These are phyloP conservation scores for Phalloptychus januarius DNA, from an alignment of 2,797 vertebrate species.

Conservation along the genomic window DNA sequence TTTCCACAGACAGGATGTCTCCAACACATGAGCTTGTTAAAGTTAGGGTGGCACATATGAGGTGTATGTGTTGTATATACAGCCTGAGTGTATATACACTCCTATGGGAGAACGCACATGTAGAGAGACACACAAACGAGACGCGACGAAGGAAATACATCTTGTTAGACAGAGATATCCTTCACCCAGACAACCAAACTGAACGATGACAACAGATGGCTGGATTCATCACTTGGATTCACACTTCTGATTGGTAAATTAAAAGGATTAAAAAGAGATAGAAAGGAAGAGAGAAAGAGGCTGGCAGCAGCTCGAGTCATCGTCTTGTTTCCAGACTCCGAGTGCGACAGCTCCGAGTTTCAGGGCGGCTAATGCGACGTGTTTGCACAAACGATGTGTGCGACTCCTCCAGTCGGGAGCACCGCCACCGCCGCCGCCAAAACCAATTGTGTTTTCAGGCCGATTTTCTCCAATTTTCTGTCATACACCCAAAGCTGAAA, in stretches of 20 bases:
- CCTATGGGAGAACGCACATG: constrained; percentile 67
- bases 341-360: neutral
- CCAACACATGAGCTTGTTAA: constrained; percentile 44
- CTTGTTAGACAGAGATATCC: constrained; percentile 29
- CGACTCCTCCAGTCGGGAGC: constrained; percentile 24
- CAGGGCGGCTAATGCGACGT: neutral
- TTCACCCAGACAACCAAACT: constrained; percentile 33
- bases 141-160: constrained; percentile 60
- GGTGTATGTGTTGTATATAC: constrained; percentile 82
- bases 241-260: constrained; percentile 44
- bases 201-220: constrained; percentile 45
- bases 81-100: constrained; percentile 77
- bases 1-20: constrained; percentile 44
- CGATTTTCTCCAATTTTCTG: constrained; percentile 56
- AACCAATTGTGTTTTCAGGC: constrained; percentile 54
- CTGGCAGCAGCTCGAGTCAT: neutral
- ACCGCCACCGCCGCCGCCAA: constrained; percentile 23
- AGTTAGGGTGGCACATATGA: constrained; percentile 67
- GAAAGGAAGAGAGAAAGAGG: neutral
- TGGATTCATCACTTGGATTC: constrained; percentile 31
- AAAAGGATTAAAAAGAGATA: constrained; percentile 1
- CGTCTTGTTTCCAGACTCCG: constrained; percentile 5
- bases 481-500: constrained; percentile 42
- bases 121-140: constrained; percentile 50
- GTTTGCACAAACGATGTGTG: constrained; percentile 5